Percentiles rank a stretch among this genome's conserved stretches.
These are phyloP conservation scores for Anguilla rostrata DNA, from an alignment of 2,113 vertebrate species.

Conservation along the genomic window DNA sequence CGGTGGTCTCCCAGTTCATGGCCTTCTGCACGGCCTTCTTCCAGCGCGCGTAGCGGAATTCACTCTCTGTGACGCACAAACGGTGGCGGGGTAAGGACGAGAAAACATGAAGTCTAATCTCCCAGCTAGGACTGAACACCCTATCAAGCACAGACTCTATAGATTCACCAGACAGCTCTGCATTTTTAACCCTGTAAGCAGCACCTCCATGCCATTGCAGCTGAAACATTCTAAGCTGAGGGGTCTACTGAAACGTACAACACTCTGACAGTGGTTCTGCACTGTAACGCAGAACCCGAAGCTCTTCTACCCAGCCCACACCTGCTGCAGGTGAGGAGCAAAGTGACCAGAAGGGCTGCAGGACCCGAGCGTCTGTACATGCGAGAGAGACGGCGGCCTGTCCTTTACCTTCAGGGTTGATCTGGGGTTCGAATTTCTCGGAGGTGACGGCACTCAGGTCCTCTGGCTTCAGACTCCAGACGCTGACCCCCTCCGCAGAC, in stretches of 20 bases:
- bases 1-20: slow-evolving; percentile 89
- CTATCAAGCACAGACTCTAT: no score
- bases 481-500: slow-evolving; percentile 86
- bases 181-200: no score
- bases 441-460: slow-evolving; percentile 77
- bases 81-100: background rate
- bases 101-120: background rate
- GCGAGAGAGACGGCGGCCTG: background rate
- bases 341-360: background rate
- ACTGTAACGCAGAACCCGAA: no score
- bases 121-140: no score
- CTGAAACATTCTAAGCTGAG: no score
- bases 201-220: no score
- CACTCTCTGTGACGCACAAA: slow-evolving; percentile 77
- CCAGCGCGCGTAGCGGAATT: slow-evolving; percentile 89
- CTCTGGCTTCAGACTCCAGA: slow-evolving; percentile 83
- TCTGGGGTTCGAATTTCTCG: slow-evolving; percentile 89
- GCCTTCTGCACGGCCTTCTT: slow-evolving; percentile 93
- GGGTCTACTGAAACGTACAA: no score
- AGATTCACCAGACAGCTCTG: no score
- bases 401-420: slow-evolving; percentile 83
- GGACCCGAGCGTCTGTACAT: background rate
- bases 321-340: background rate
- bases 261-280: no score
- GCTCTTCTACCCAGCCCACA: no score